These are phyloP conservation scores for Dryobotodes eremita DNA, from an alignment of 2,888 invertebrate genomes.

Conservation along the genomic window DNA sequence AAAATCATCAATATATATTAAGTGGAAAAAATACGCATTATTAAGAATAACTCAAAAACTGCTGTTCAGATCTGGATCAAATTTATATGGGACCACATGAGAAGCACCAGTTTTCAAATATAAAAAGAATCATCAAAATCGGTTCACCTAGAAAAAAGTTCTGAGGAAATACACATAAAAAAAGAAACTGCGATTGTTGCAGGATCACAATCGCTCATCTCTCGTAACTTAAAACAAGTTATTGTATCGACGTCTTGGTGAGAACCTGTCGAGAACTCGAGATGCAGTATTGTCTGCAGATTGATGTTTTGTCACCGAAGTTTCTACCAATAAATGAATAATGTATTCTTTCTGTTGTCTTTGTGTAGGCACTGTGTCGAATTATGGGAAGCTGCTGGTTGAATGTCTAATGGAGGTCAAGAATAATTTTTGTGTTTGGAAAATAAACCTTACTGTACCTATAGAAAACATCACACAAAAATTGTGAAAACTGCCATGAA, in stretches of 20 bases:
- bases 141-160: too few species aligned
- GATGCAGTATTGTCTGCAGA: slow-evolving; percentile 59
- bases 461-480: background rate
- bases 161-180: too few species aligned
- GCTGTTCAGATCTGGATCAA: too few species aligned
- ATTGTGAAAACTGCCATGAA: too few species aligned
- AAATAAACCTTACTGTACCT: background rate
- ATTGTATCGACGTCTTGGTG: slow-evolving; percentile 53
- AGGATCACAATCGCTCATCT: slow-evolving; percentile 43
- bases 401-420: background rate
- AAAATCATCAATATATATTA: too few species aligned
- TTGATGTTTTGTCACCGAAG: slow-evolving; percentile 53
- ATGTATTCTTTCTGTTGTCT: slow-evolving; percentile 23
- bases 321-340: slow-evolving; percentile 58
- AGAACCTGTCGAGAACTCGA: slow-evolving; percentile 49
- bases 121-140: too few species aligned
- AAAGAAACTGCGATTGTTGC: background rate
- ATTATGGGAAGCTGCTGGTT: background rate
- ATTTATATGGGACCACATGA: too few species aligned
- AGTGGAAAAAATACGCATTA: too few species aligned
- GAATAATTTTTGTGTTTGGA: background rate
- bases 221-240: slow-evolving; percentile 37
- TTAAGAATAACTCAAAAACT: too few species aligned
- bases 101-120: too few species aligned
- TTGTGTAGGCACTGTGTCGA: background rate